Conservation (phyloP, 2,888 invertebrate species). For the Germaria angustata region DNA sequence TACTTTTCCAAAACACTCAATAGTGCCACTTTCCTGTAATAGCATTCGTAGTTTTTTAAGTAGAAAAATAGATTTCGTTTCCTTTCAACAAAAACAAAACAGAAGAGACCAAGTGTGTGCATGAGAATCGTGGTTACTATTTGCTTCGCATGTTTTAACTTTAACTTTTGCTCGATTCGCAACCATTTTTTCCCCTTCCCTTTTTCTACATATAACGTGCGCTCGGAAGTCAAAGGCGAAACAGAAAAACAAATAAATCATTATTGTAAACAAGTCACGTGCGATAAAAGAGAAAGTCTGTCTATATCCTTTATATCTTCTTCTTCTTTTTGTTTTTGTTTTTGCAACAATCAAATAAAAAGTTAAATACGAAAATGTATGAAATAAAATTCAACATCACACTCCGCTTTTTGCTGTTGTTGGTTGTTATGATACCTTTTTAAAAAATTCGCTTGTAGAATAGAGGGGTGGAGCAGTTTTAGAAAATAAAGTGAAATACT, state of each 20-base stretch:
- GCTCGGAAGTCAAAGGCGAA: constrained; percentile 49
- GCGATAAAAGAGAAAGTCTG: constrained; percentile 66
- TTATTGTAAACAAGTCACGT: constrained; percentile 78
- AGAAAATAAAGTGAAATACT: constrained; percentile 23
- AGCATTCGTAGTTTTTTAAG: no score
- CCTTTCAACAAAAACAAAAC: no score
- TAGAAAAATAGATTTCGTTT: no score
- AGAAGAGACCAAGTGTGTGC: background rate
- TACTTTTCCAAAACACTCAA: no score
- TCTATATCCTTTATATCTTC: constrained; percentile 32
- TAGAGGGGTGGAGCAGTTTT: background rate
- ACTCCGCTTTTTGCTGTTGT: constrained; percentile 19
- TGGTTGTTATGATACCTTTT: constrained; percentile 51
- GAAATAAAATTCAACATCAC: constrained; percentile 20
- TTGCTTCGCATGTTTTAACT: background rate
- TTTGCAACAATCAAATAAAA: constrained; percentile 57
- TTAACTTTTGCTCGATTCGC: constrained; percentile 37
- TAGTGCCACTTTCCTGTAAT: no score
- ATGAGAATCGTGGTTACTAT: background rate
- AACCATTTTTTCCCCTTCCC: constrained; percentile 3
- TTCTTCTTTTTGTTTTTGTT: constrained; percentile 69
- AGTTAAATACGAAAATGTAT: background rate
- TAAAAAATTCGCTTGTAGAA: background rate
- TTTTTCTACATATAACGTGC: background rate
- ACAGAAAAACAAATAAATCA: constrained; percentile 72